These are phyloP conservation scores for Sogatella furcifera DNA, from an alignment of 1,140 invertebrate species.

Conservation along the genomic window DNA sequence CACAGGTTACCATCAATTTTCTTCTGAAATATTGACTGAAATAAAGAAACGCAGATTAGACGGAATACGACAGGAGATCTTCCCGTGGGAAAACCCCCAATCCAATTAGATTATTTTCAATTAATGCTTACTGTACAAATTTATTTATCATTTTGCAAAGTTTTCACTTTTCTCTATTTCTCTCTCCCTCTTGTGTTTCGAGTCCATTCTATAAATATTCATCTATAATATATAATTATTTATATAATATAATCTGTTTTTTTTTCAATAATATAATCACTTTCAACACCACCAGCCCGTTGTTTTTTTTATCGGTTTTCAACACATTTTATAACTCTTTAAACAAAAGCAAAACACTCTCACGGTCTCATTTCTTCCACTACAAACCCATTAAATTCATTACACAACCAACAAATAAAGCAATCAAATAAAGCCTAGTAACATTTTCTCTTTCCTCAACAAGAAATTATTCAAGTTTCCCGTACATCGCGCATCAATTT, in stretches of 20 bases:
- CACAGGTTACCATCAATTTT: not conserved
- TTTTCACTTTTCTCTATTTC: too few relatives aligned
- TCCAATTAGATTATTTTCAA: too few relatives aligned
- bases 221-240: too few relatives aligned
- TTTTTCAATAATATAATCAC: conserved; percentile 7
- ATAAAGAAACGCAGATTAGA: conserved; percentile 5
- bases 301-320: conserved; percentile 2
- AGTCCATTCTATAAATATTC: too few relatives aligned
- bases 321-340: conserved; percentile 14
- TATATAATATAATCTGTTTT: not conserved
- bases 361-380: conserved; percentile 3
- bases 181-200: too few relatives aligned
- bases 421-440: conserved; percentile 6
- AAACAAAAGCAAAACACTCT: conserved; percentile 7
- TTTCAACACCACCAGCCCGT: conserved; percentile 4
- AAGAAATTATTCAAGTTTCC: too few relatives aligned
- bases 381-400: not conserved
- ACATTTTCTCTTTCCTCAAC: too few relatives aligned
- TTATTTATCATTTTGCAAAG: too few relatives aligned
- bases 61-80: conserved; percentile 6
- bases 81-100: too few relatives aligned
- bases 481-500: too few relatives aligned
- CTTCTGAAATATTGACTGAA: not conserved
- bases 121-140: too few relatives aligned
- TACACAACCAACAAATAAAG: conserved; percentile 15